Evolutionary conservation across 2,888 invertebrate species (phyloP).

Genomic region (Leptothorax acervorum): DNA sequence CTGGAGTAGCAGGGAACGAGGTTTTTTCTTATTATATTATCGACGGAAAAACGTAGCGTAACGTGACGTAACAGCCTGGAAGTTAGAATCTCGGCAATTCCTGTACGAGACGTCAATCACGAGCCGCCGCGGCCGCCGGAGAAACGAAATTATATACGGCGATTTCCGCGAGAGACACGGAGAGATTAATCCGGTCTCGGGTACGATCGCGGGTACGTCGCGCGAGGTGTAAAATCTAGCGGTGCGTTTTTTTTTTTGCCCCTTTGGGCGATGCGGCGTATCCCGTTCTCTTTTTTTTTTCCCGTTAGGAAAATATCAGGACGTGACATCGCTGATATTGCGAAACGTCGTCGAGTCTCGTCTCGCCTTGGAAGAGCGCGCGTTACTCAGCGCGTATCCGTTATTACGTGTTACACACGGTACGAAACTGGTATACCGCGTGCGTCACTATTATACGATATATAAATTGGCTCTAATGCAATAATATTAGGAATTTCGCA

Average conservation of each 20-base stretch:
- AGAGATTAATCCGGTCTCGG: conserved; percentile 16
- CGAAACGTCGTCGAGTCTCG: not conserved
- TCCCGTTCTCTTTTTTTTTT: not conserved
- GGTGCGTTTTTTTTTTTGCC: not conserved
- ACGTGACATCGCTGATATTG: not conserved
- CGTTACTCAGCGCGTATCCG: conserved; percentile 7
- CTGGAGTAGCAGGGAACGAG: not conserved
- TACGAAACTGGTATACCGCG: not conserved
- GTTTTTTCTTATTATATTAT: not conserved
- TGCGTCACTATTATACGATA: conserved; percentile 25
- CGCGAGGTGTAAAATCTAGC: not conserved
- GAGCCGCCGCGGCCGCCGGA: not conserved
- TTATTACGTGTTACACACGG: not conserved
- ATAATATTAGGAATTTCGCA: conserved; percentile 53
- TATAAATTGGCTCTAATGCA: conserved; percentile 47
- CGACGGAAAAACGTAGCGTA: not conserved
- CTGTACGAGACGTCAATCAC: conserved; percentile 8
- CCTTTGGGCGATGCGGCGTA: not conserved
- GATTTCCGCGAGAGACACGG: not conserved
- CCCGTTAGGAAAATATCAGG: not conserved
- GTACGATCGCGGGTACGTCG: not conserved
- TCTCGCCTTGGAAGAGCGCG: not conserved
- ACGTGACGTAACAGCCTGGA: conserved; percentile 6
- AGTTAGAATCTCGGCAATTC: conserved; percentile 14
- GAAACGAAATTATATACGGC: conserved; percentile 15